Base-by-base conservation (phyloP, 2,797 vertebrate species). In the Sternotherus odoratus region DNA sequence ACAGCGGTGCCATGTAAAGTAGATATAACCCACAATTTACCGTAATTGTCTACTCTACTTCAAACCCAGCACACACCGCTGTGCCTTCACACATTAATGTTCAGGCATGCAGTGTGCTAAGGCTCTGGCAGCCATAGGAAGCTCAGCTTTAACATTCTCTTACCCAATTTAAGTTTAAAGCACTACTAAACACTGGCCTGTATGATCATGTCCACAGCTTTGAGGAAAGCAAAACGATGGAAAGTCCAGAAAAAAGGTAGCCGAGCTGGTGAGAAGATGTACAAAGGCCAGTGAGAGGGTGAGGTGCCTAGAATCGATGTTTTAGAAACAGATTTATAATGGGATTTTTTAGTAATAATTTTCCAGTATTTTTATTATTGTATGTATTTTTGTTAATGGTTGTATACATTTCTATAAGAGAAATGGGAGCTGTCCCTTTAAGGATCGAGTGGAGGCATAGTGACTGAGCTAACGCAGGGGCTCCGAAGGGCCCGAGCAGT, bases 181-280 rank as follows among this genome's bases (percentile, higher is more conserved):
- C 43, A 72, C 79, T 94, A 56, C 87, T 83, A 85, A 85, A 80
- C 46, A 5, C 24, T 79, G 36, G 56, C 4, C 43, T 79, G 11
- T 6, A 6, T 56, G 88, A 48, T 8, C 30, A 78, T 13, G 9
- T 49, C 6, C 39, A 92, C 19, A 82, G 46, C 13, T 49, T 11
- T 51, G 90, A 88, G 13, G 72, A 91, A 94, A 78, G 12, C 16
- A 93, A 93, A 30, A 63, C 1, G 51, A 77, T n/a, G n/a, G 74
- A 2, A 48, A 36, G 33, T 90, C 15, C 28, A 56, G 21, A 86
- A 85, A 24, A 91, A 66, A 51, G 84, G 10, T 3, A 80, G 43
- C 33, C 93, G 28, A 91, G 80, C 80, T 84, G 4, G 15, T 60
- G 30, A 60, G 57, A 60, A 17, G 30, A 60, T 60, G 30, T 60